These are phyloP conservation scores for Peucedramus taeniatus DNA, from an alignment of 2,113 vertebrate genomes.

Conservation along the genomic window DNA sequence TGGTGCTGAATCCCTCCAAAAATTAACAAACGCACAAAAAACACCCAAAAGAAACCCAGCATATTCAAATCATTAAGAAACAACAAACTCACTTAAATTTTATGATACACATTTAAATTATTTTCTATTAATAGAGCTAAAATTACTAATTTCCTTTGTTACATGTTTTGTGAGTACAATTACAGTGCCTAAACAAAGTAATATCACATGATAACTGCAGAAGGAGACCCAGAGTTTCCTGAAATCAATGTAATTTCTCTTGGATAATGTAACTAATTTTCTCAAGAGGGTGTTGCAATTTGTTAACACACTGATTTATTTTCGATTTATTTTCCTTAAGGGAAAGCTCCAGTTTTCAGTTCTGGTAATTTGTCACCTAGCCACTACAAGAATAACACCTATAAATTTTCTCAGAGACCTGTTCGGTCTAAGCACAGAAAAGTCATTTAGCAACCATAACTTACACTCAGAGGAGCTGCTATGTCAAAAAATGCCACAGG, in stretches of 20 bases:
- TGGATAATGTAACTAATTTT: constrained; percentile 17
- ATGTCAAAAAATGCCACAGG: neutral
- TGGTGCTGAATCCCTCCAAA: neutral
- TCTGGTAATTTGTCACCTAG: constrained; percentile 1
- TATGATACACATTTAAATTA: neutral
- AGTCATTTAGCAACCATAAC: neutral
- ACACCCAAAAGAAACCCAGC: fast-evolving
- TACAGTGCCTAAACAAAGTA: neutral
- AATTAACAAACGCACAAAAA: neutral
- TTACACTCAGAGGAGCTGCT: neutral
- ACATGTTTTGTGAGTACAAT: neutral
- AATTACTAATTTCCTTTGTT: neutral
- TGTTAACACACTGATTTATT: constrained; percentile 28
- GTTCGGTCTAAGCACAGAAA: neutral
- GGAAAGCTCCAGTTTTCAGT: neutral
- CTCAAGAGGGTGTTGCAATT: neutral
- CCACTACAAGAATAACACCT: constrained; percentile 5
- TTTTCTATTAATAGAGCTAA: neutral
- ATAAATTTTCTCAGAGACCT: constrained; percentile 17
- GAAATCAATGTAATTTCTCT: neutral
- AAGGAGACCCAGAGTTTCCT: neutral
- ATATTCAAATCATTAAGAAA: neutral
- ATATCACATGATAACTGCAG: neutral
- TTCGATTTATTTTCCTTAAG: constrained; percentile 20
- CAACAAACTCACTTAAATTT: fast-evolving